A percentile compares a stretch with the other conserved stretches of the same genome.
These are phyloP conservation scores for Drosophila athabasca DNA, from an alignment of 1,140 invertebrate species.

Conservation along the genomic window DNA sequence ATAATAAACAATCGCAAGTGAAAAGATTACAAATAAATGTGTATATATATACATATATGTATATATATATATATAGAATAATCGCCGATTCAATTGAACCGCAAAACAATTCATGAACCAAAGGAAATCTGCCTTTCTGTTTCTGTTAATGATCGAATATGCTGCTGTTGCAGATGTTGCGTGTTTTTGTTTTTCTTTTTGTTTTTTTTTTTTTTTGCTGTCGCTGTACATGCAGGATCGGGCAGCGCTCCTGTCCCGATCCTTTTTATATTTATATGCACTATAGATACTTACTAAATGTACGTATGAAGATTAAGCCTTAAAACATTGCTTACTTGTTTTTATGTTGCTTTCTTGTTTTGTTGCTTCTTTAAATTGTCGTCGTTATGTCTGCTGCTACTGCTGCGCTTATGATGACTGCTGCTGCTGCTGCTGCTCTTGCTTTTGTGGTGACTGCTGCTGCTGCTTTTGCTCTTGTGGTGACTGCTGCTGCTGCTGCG, in stretches of 20 bases:
- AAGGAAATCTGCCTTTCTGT: constrained; percentile 59
- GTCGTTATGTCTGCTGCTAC: no score
- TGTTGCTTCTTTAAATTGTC: neutral
- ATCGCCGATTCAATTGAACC: constrained; percentile 4
- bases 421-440: neutral
- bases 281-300: constrained; percentile 51
- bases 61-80: no score
- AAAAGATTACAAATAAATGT: constrained; percentile 15
- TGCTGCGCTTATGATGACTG: neutral
- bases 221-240: neutral
- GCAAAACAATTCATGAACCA: constrained; percentile 22
- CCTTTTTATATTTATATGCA: constrained; percentile 34
- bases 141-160: constrained; percentile 8
- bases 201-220: neutral
- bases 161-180: constrained; percentile 10
- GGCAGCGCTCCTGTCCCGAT: constrained; percentile 6
- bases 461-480: neutral
- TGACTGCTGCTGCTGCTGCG: no score
- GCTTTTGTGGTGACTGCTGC: constrained; percentile 1
- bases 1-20: constrained; percentile 32
- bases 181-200: constrained; percentile 11
- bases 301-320: constrained; percentile 45
- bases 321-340: constrained; percentile 38
- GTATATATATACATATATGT: neutral
- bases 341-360: constrained; percentile 24